Conservation (phyloP, 2,888 invertebrate genomes). For the Callosobruchus maculatus region DNA sequence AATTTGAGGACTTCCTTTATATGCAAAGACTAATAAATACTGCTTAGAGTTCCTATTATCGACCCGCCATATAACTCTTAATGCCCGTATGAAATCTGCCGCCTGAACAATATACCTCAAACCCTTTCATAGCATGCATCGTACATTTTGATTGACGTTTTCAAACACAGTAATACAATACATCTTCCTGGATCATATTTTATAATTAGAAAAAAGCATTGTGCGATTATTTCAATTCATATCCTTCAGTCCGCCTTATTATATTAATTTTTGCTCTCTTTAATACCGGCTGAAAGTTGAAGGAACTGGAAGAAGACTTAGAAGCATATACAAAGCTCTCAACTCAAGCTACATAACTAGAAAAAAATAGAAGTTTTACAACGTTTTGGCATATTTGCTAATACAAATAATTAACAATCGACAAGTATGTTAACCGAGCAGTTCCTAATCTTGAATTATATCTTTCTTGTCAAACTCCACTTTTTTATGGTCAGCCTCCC, state of each 20-base stretch:
- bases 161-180: not conserved
- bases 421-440: no score
- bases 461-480: no score
- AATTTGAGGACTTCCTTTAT: not conserved
- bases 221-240: not conserved
- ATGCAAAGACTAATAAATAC: not conserved
- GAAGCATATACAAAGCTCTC: no score
- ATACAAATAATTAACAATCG: no score
- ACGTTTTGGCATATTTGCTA: no score
- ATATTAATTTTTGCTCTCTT: not conserved
- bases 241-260: not conserved
- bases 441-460: no score
- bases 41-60: not conserved
- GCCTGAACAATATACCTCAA: not conserved
- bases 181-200: not conserved
- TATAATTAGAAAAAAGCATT: not conserved
- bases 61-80: not conserved
- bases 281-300: not conserved
- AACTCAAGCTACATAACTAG: no score
- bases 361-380: no score
- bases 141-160: not conserved
- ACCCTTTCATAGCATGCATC: not conserved
- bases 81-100: not conserved
- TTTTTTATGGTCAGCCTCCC: no score
- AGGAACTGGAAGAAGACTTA: no score